These are phyloP conservation scores for Clamator glandarius DNA, from an alignment of 2,797 vertebrate genomes.

Conservation along the genomic window DNA sequence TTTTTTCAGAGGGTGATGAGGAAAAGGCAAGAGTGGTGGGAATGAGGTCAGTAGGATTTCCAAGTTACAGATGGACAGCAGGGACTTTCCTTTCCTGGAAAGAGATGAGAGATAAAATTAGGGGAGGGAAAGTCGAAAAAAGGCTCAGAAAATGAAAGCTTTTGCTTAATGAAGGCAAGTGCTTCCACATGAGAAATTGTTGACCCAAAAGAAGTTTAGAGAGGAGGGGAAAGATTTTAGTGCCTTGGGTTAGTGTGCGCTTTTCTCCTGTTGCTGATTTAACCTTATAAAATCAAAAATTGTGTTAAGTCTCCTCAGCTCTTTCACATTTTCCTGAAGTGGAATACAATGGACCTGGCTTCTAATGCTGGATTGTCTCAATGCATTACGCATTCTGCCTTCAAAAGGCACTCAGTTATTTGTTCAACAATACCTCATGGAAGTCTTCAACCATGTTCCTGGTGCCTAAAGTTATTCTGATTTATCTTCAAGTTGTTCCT, in stretches of 20 bases:
- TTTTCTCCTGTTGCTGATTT: neutral
- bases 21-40: neutral
- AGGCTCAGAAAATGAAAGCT: neutral
- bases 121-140: neutral
- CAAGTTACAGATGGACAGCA: neutral
- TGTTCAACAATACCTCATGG: neutral
- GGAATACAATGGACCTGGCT: neutral
- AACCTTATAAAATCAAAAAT: neutral
- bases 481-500: neutral
- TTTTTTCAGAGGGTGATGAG: neutral
- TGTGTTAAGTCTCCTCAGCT: neutral
- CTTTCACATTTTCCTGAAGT: neutral
- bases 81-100: neutral
- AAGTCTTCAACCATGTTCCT: neutral
- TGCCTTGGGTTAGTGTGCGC: neutral
- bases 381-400: neutral
- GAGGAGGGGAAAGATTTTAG: neutral
- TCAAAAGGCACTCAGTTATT: neutral
- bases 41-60: neutral
- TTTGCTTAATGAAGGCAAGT: neutral
- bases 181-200: neutral
- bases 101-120: neutral
- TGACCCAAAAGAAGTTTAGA: neutral
- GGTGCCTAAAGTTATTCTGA: neutral
- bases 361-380: neutral